Evolutionary conservation across 1,140 invertebrate species (phyloP).

Genomic region (Bilobella aurantiaca): DNA sequence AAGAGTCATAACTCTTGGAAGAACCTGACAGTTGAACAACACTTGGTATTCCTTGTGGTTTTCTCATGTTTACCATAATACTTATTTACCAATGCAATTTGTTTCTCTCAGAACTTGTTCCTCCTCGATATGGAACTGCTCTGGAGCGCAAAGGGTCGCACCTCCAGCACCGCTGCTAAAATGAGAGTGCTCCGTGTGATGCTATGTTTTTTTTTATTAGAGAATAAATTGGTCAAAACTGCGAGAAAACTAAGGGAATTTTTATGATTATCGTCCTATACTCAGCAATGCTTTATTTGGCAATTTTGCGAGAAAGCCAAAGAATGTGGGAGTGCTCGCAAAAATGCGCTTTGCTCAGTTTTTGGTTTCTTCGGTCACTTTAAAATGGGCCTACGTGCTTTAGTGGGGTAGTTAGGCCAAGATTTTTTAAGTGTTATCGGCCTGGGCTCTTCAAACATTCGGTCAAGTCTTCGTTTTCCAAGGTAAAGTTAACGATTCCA

Average conservation of each 20-base stretch:
- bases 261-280: neutral
- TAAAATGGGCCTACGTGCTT: neutral
- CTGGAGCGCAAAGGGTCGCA: too few relatives aligned
- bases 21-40: constrained; percentile 1
- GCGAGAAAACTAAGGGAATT: neutral
- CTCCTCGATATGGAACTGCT: neutral
- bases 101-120: neutral
- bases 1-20: neutral
- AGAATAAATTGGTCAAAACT: neutral
- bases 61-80: constrained; percentile 1
- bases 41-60: constrained; percentile 4
- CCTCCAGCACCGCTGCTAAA: neutral
- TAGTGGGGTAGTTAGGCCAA: neutral
- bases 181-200: neutral
- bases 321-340: neutral
- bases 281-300: neutral
- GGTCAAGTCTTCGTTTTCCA: too few relatives aligned
- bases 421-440: neutral
- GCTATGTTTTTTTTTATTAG: neutral
- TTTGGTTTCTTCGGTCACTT: neutral
- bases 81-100: neutral
- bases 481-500: too few relatives aligned
- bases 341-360: neutral
- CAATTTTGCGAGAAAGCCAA: neutral
- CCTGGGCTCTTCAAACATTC: neutral